phyloP scores from a whole-genome alignment of 2,888 invertebrate species.

The Sinohyriopsis cumingii region DNA sequence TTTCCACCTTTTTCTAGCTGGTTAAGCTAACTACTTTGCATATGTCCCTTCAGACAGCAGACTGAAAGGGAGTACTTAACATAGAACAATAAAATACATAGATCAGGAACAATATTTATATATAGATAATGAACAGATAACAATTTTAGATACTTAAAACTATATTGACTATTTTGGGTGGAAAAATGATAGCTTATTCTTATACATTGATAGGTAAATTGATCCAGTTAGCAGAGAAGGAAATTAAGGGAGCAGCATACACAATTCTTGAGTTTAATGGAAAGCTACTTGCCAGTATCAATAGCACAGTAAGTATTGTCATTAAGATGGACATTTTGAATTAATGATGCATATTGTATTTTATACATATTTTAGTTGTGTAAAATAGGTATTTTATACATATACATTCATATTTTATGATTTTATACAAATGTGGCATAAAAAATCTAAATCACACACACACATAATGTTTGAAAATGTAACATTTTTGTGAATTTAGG shows the following conservation, averaged over 20 bases:
- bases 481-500: too few relatives aligned
- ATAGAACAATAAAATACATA: too few relatives aligned
- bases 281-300: conserved; percentile 94
- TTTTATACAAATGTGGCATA: background rate
- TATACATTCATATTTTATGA: background rate
- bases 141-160: background rate
- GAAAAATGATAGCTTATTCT: background rate
- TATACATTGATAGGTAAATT: conserved; percentile 68
- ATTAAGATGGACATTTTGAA: background rate
- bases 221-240: conserved; percentile 91
- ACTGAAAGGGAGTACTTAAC: too few relatives aligned
- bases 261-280: conserved; percentile 95
- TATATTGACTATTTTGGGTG: background rate
- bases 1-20: too few relatives aligned
- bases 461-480: too few relatives aligned
- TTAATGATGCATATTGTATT: background rate
- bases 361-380: background rate
- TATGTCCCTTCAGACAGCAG: too few relatives aligned
- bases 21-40: too few relatives aligned
- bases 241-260: conserved; percentile 96
- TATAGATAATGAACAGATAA: background rate
- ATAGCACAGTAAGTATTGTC: conserved; percentile 85
- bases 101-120: too few relatives aligned
- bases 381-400: background rate
- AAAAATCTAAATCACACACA: too few relatives aligned